Percentiles rank a stretch among this genome's conserved stretches.
phyloP scores from a whole-genome alignment of 2,888 invertebrate genomes.

The Polia nebulosa region DNA sequence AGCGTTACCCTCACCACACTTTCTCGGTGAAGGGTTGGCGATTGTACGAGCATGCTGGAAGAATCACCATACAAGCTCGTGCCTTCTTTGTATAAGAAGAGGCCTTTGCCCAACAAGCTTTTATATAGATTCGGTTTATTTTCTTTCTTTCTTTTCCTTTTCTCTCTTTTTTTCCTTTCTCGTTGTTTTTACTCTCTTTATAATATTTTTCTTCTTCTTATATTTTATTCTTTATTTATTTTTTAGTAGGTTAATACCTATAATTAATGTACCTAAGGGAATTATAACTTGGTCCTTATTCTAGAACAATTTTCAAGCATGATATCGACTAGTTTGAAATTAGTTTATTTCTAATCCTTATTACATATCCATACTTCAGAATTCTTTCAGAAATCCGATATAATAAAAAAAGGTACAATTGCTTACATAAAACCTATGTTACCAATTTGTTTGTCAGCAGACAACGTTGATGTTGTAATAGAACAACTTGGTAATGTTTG shows the following conservation, averaged over 20 bases:
- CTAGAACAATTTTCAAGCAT: not conserved
- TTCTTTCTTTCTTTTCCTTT: no score
- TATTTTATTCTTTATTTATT: no score
- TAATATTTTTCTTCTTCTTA: no score
- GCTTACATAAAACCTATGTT: conserved; percentile 50
- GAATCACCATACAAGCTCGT: not conserved
- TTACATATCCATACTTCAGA: not conserved
- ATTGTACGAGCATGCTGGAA: not conserved
- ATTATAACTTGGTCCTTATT: not conserved
- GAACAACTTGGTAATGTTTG: conserved; percentile 44
- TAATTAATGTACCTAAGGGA: no score
- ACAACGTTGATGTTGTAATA: conserved; percentile 55
- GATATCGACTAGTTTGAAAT: not conserved
- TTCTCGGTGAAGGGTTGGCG: not conserved
- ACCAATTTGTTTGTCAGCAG: conserved; percentile 54
- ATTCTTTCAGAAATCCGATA: not conserved
- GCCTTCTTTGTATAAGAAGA: not conserved
- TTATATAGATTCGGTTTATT: no score
- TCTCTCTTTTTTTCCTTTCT: no score
- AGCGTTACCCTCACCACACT: not conserved
- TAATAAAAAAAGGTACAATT: conserved; percentile 7
- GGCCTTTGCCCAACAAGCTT: not conserved
- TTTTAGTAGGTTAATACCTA: no score
- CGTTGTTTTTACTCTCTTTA: no score
- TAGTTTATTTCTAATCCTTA: not conserved